Conservation (phyloP, 2,113 vertebrate genomes). For the Xenopus borealis region DNA sequence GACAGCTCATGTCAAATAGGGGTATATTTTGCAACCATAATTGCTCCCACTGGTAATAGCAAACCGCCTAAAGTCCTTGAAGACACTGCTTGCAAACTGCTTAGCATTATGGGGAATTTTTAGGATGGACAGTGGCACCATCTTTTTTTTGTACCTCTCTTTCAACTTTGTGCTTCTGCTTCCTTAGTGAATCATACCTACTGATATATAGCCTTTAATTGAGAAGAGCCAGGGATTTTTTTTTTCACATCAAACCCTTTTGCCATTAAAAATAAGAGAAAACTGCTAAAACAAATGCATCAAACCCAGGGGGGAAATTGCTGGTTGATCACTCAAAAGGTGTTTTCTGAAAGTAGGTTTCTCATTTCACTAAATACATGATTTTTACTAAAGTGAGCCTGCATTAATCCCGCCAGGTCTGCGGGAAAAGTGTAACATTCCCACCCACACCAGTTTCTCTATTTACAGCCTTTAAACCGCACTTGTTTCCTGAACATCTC, state of each 20-base stretch:
- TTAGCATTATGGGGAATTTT: too few species aligned
- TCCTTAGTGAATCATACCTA: too few species aligned
- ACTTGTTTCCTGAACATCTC: conserved; percentile 33
- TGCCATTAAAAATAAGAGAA: neutral
- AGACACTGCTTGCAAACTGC: too few species aligned
- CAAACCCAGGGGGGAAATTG: neutral
- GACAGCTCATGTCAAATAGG: too few species aligned
- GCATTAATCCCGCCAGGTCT: conserved; percentile 29
- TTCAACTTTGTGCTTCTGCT: too few species aligned
- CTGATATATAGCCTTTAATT: too few species aligned
- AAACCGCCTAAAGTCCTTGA: too few species aligned
- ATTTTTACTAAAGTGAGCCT: conserved; percentile 11
- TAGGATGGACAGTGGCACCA: too few species aligned
- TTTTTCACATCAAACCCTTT: neutral
- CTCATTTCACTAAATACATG: conserved; percentile 24
- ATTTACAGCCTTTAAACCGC: conserved; percentile 32
- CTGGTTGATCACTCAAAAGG: neutral
- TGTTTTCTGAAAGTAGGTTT: conserved; percentile 26
- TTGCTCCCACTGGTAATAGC: too few species aligned
- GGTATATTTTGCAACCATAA: too few species aligned
- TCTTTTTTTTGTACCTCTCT: too few species aligned
- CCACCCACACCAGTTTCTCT: conserved; percentile 32
- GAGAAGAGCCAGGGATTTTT: neutral
- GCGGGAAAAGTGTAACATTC: conserved; percentile 24
- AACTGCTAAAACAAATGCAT: neutral